These are phyloP conservation scores for Aporophyla nigra DNA, from an alignment of 2,888 invertebrate genomes.

Conservation along the genomic window DNA sequence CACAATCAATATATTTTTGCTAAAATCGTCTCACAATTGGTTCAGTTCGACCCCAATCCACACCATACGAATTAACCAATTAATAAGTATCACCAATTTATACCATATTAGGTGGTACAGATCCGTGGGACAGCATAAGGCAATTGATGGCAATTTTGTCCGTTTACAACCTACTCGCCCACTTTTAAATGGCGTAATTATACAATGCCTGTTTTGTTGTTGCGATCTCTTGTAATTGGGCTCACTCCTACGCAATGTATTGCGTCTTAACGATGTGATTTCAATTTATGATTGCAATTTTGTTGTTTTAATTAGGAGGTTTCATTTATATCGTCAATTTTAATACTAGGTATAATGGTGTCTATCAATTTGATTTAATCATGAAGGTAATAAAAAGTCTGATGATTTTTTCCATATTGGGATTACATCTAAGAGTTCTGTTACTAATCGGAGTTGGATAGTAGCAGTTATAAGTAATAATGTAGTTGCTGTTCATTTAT, in stretches of 20 bases:
- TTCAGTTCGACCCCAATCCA: constrained; percentile 65
- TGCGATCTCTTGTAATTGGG: constrained; percentile 56
- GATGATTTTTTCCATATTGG: neutral
- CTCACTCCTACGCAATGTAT: constrained; percentile 57
- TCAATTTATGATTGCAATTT: constrained; percentile 39
- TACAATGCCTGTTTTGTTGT: constrained; percentile 47
- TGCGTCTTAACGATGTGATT: constrained; percentile 26
- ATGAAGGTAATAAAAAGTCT: neutral
- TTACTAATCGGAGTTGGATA: neutral
- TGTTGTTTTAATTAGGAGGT: constrained; percentile 20
- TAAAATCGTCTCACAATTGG: constrained; percentile 67
- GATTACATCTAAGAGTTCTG: too few species aligned
- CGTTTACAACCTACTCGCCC: constrained; percentile 67
- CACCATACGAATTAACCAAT: constrained; percentile 76
- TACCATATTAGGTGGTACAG: constrained; percentile 76
- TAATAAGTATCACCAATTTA: constrained; percentile 72
- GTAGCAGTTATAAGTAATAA: neutral
- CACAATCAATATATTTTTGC: constrained; percentile 59
- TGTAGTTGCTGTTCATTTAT: neutral
- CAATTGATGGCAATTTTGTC: constrained; percentile 74
- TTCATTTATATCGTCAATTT: constrained; percentile 11
- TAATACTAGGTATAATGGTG: neutral
- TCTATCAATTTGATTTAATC: constrained; percentile 11
- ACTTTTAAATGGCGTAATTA: constrained; percentile 67
- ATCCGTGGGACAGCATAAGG: constrained; percentile 65